Conservation (phyloP, 35 echinoderm and acorn worm species). For the Heliocidaris erythrogramma region DNA sequence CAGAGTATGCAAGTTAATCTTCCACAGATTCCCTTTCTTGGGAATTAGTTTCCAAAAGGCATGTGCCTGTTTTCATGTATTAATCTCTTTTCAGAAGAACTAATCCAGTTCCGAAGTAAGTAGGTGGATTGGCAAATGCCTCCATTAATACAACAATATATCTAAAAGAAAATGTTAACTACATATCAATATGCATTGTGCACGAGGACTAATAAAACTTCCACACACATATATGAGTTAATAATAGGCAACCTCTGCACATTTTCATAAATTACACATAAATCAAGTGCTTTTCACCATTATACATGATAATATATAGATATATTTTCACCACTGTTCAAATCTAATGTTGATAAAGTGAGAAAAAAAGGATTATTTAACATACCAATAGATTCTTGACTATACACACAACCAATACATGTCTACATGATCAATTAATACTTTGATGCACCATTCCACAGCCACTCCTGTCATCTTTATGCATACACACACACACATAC, state of each 20-base stretch:
- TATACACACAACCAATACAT: background rate
- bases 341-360: background rate
- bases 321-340: background rate
- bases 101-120: too few relatives aligned
- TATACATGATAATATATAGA: slow-evolving; percentile 6
- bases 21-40: too few relatives aligned
- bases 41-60: too few relatives aligned
- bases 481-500: background rate
- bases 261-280: background rate
- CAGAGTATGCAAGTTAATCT: too few relatives aligned
- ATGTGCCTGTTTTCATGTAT: too few relatives aligned
- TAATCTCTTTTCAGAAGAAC: too few relatives aligned
- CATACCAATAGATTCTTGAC: background rate
- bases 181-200: background rate
- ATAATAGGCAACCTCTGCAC: slow-evolving; percentile 1
- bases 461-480: background rate
- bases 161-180: background rate
- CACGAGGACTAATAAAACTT: background rate
- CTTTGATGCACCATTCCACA: background rate
- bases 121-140: too few relatives aligned
- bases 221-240: background rate
- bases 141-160: too few relatives aligned
- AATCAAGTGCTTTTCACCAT: background rate
- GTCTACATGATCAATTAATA: background rate
- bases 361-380: background rate